phyloP scores from a whole-genome alignment of 2,888 invertebrate species.

The Standfussiana lucernea region DNA sequence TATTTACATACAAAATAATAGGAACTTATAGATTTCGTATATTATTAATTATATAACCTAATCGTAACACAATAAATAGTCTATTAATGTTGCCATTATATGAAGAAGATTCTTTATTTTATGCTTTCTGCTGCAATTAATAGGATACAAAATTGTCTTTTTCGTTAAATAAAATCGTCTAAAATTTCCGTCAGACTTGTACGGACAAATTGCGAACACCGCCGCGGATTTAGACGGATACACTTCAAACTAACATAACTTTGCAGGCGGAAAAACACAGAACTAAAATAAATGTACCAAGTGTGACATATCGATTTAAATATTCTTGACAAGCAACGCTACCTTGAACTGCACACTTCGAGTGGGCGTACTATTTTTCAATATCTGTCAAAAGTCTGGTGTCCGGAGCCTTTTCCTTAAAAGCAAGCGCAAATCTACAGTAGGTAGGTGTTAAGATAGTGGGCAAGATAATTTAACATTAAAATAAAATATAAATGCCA shows the following conservation, averaged over 20 bases:
- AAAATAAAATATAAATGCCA: slow-evolving; percentile 44
- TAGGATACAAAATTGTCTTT: not conserved
- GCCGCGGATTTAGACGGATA: too few species aligned
- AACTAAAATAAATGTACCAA: too few species aligned
- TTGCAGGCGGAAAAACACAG: too few species aligned
- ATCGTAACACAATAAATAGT: slow-evolving; percentile 9
- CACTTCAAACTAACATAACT: too few species aligned
- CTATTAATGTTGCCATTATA: not conserved
- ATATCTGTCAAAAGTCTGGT: too few species aligned
- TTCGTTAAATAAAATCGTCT: not conserved
- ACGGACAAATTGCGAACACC: not conserved
- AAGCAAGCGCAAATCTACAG: not conserved
- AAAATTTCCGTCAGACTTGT: not conserved
- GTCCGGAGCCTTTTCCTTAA: too few species aligned
- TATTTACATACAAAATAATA: slow-evolving; percentile 77
- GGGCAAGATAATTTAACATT: not conserved
- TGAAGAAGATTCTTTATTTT: not conserved
- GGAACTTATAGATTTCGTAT: slow-evolving; percentile 74
- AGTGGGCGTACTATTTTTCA: too few species aligned
- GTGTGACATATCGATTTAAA: too few species aligned
- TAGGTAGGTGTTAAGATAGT: not conserved
- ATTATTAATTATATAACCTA: slow-evolving; percentile 3
- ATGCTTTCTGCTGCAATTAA: not conserved
- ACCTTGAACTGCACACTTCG: too few species aligned
- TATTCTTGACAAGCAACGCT: too few species aligned